Evolutionary conservation across 2,888 invertebrate genomes (phyloP).

Genomic region (Aleiodes testaceus): DNA sequence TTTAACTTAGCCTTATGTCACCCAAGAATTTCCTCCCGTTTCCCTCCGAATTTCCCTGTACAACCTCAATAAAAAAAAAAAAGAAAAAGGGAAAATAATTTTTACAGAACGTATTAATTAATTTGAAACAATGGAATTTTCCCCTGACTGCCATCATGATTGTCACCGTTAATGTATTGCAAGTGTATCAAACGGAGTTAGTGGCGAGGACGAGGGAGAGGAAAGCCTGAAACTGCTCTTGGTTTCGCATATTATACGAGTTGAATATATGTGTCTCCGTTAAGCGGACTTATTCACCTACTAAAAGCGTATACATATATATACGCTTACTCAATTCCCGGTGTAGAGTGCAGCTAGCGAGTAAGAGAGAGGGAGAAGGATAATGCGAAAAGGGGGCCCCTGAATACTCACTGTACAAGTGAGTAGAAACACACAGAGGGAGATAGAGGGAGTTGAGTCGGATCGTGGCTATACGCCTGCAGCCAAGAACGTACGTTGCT

Average conservation of each 20-base stretch:
- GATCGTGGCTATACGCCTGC: constrained; percentile 59
- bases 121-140: background rate
- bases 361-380: constrained; percentile 50
- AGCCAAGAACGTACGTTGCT: constrained; percentile 63
- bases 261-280: constrained; percentile 35
- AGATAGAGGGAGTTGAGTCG: constrained; percentile 27
- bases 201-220: constrained; percentile 10
- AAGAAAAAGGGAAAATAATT: background rate
- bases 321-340: constrained; percentile 64
- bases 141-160: background rate
- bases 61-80: too few species aligned
- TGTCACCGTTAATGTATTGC: constrained; percentile 11
- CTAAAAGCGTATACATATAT: constrained; percentile 52
- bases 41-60: too few species aligned
- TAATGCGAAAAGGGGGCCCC: constrained; percentile 56
- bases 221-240: constrained; percentile 14
- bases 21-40: too few species aligned
- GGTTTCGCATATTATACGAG: constrained; percentile 29
- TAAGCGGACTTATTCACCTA: constrained; percentile 49
- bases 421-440: constrained; percentile 20
- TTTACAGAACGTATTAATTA: background rate
- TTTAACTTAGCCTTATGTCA: too few species aligned
- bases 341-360: constrained; percentile 1
- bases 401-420: constrained; percentile 29
- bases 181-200: background rate